Evolutionary conservation across 2,888 invertebrate species (phyloP), one percentile per base, ranked within the genome.

Genomic region (Folsomia manolachei): DNA sequence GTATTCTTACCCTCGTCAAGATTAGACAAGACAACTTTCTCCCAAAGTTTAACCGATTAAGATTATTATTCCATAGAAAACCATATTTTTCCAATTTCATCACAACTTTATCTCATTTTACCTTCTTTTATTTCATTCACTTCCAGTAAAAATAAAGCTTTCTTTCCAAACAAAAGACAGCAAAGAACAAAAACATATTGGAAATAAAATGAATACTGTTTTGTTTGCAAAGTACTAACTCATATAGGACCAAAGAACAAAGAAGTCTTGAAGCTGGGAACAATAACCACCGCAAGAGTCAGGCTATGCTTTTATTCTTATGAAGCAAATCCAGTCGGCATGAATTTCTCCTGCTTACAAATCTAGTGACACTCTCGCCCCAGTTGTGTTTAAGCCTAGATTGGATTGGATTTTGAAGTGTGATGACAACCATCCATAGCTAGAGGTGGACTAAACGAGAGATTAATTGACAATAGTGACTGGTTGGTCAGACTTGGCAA

Each of bases 371-470:
- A 9, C 39, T 14, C 39, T 39, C 14, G 14, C 39, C 4, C 39
- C 39, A 39, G 39, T 39, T 39, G 39, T 39, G 39, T 14, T 39
- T 39, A 39, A 39, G 39, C 14, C 14, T 39, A 39, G 39, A 39
- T 39, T 39, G 39, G 39, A 39, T 56, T 56, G 18, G 56, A 19
- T 56, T 56, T 56, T 56, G 21, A 56, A 56, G 56, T 56, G 56
- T 21, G 56, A 14, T 56, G 56, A 21, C 56, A 21, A 19, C 56
- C 21, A 21, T 56, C 56, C 56, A 7, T 21, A 19, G 56, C 56
- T 19, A 7, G 56, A 56, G 56, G 56, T 56, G 56, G 56, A 56
- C 56, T 56, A 56, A 56, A 56, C 56, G 56, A 56, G 56, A 56
- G 56, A 56, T 56, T 56, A 56, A 56, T 56, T 56, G 56, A 39